These are phyloP conservation scores for Dasysyrphus tricinctus DNA, from an alignment of 2,888 invertebrate species.

Conservation along the genomic window DNA sequence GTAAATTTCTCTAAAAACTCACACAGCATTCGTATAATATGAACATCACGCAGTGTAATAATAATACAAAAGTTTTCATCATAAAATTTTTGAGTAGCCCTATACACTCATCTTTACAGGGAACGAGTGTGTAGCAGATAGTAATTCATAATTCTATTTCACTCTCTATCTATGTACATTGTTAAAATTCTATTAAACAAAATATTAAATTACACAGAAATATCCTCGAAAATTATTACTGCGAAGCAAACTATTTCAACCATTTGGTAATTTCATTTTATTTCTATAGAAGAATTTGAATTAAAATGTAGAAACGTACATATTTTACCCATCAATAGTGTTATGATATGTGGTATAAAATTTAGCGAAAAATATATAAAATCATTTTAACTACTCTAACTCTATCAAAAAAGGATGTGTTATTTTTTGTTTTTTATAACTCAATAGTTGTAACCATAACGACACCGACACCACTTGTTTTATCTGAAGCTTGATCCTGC, in stretches of 20 bases:
- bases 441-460: constrained; percentile 63
- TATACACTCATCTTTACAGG: background rate
- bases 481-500: constrained; percentile 61
- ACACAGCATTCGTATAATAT: constrained; percentile 5
- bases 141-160: constrained; percentile 64
- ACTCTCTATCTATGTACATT: constrained; percentile 17
- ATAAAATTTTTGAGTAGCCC: constrained; percentile 29
- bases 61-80: constrained; percentile 46
- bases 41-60: too few species aligned
- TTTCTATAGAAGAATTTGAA: constrained; percentile 1
- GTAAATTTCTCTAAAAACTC: background rate
- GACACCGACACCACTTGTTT: constrained; percentile 64
- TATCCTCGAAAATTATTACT: background rate
- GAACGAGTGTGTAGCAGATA: background rate
- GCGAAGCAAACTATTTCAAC: constrained; percentile 9
- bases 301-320: background rate
- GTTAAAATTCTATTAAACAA: constrained; percentile 26
- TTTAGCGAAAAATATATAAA: constrained; percentile 34
- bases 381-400: constrained; percentile 7
- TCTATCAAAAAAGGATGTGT: background rate
- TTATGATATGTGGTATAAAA: constrained; percentile 28
- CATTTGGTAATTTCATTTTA: background rate
- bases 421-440: constrained; percentile 34
- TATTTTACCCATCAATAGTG: too few species aligned
- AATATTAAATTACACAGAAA: constrained; percentile 22